phyloP scores from a whole-genome alignment of 2,113 vertebrate genomes.

The Notarius lentiginosus region DNA sequence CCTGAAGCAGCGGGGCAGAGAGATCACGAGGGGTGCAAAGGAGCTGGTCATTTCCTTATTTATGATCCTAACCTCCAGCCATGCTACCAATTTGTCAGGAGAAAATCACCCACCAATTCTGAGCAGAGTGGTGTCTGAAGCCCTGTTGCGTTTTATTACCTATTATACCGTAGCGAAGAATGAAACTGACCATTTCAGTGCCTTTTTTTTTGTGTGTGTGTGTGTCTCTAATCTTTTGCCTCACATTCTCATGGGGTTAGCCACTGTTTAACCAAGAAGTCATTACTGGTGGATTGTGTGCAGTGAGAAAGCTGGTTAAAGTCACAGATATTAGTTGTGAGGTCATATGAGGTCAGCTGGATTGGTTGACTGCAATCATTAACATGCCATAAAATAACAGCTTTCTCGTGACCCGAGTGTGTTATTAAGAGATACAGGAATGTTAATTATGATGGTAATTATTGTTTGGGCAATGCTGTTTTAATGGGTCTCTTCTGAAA shows the following conservation, averaged over 20 bases:
- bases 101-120: constrained; percentile 56
- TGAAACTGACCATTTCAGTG: constrained; percentile 57
- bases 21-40: constrained; percentile 4
- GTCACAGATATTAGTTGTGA: constrained; percentile 1
- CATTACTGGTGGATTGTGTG: constrained; percentile 5
- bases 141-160: constrained; percentile 72
- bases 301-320: background rate
- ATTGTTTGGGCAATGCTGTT: constrained; percentile 1
- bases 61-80: constrained; percentile 71
- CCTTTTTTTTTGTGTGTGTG: background rate
- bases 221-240: constrained; percentile 29
- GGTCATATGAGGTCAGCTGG: constrained; percentile 14
- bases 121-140: constrained; percentile 63
- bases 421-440: background rate
- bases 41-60: constrained; percentile 68
- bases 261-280: constrained; percentile 9
- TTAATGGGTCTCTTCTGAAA: background rate
- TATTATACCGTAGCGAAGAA: constrained; percentile 66
- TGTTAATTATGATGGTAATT: constrained; percentile 22
- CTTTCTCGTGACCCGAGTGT: background rate
- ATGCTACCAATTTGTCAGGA: constrained; percentile 64
- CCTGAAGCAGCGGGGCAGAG: constrained; percentile 41
- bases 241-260: constrained; percentile 23
- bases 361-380: constrained; percentile 7
- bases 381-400: constrained; percentile 19